Evolutionary conservation across 2,113 vertebrate genomes (phyloP).

Genomic region (Callipepla californica): DNA sequence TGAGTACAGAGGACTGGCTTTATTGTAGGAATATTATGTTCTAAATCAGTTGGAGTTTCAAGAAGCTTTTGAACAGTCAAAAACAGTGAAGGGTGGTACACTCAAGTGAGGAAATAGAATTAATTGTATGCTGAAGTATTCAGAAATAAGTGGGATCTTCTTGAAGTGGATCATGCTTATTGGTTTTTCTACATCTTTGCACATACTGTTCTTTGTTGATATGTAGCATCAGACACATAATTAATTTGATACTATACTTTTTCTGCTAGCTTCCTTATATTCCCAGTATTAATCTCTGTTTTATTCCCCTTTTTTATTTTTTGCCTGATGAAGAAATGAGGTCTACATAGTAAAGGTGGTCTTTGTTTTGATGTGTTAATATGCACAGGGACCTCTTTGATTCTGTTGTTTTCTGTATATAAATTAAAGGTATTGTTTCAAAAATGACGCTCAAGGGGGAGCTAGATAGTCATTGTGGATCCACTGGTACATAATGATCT

Average conservation of each 20-base stretch:
- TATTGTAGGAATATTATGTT: not conserved
- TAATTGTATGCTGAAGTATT: not conserved
- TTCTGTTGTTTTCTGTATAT: not conserved
- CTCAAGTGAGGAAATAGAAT: not conserved
- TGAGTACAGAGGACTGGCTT: not conserved
- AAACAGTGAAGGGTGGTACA: not conserved
- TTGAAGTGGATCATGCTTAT: not conserved
- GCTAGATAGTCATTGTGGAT: not conserved
- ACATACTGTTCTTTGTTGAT: not conserved
- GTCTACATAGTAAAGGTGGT: not conserved
- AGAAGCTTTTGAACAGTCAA: not conserved
- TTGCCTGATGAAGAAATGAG: not conserved
- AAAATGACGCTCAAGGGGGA: constrained; percentile 29
- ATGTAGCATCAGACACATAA: not conserved
- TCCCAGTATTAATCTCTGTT: not conserved
- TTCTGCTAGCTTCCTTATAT: not conserved
- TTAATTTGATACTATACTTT: not conserved
- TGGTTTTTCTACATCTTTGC: not conserved
- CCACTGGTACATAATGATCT: not conserved
- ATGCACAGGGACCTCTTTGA: not conserved
- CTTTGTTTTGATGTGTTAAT: not conserved
- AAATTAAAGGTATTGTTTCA: not conserved
- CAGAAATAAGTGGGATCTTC: not conserved
- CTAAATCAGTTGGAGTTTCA: not conserved
- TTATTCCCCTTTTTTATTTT: not conserved